Percentiles rank a stretch among this genome's conserved stretches.
Evolutionary conservation across 2,113 vertebrate species (phyloP).

Genomic region (Lamprologus sp.): DNA sequence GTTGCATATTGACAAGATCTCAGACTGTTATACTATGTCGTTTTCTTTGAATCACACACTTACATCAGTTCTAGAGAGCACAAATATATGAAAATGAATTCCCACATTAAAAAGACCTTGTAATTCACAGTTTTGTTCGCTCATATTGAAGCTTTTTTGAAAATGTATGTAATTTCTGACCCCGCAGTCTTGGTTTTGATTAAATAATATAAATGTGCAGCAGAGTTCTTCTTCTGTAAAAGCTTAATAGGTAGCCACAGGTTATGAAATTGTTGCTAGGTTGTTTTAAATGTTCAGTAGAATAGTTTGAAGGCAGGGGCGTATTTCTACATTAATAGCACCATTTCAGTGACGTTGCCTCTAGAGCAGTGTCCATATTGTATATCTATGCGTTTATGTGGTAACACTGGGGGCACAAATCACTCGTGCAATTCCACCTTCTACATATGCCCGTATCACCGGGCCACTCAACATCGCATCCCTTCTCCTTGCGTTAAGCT

Average conservation of each 20-base stretch:
- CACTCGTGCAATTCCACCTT: neutral
- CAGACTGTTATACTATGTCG: neutral
- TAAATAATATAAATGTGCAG: neutral
- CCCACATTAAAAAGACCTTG: neutral
- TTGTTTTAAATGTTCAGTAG: neutral
- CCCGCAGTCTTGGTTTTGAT: neutral
- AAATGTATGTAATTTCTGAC: neutral
- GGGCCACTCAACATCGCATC: slow-evolving; percentile 20
- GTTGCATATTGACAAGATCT: neutral
- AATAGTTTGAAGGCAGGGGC: neutral
- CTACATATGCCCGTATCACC: neutral
- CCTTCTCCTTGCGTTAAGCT: slow-evolving; percentile 16
- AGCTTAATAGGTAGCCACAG: neutral
- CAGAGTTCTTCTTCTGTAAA: neutral
- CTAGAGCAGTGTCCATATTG: neutral
- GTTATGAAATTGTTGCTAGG: neutral
- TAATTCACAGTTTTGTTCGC: neutral
- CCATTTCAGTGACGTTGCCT: neutral
- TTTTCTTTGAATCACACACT: neutral
- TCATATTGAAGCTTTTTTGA: neutral
- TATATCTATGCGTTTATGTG: neutral
- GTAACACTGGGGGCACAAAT: neutral
- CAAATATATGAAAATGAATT: neutral
- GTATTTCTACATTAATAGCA: neutral
- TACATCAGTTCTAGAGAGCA: neutral